Evolutionary conservation across 2,888 invertebrate genomes (phyloP), one percentile per base, ranked within the genome.

Genomic region (Clivina fossor): DNA sequence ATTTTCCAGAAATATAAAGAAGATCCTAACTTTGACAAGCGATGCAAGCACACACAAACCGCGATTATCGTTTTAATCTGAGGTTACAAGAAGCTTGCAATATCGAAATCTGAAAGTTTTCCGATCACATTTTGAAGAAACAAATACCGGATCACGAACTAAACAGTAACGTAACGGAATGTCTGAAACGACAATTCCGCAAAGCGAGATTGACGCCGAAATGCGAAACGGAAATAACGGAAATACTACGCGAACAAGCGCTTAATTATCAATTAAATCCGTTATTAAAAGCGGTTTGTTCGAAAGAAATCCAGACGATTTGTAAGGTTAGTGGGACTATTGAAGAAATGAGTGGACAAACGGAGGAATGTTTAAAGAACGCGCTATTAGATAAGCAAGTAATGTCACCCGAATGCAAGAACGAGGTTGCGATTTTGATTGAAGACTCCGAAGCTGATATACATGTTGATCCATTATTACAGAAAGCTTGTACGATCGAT

Each of bases 381-480:
- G 86, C 89, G 9, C 83, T 91, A 53, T 76, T 90, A 55, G 82
- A 82, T 63, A 86, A 84, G 61, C 80, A 82, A 68, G 86, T 91
- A 48, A 82, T 84, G 59, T 85, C 86, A 24, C 80, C 82, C 5
- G 85, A 84, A 62, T 94, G 94, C 70, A 83, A 85, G 37, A 76
- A 86, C 58, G 93, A 95, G 76, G 86, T 98, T 15, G 92, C 92
- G 0, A 85, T 88, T 64, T 80, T 95, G 58, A 90, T 97, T 61
- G 90, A 92, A 66, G 90, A 92, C 70, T 86, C 89, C 0, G 86
- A 90, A 69, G 90, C 93, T 0, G 98, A 99, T 72, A 93, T 99
- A 60, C 91, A 97, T 63, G 90, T 93, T 1, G 98, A 99, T 77
- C 96, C 96, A 0, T 74, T 93, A 41, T 76, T 99, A 56, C 90